phyloP scores from a whole-genome alignment of 2,113 vertebrate genomes.

The Gnathochromis pfefferi region DNA sequence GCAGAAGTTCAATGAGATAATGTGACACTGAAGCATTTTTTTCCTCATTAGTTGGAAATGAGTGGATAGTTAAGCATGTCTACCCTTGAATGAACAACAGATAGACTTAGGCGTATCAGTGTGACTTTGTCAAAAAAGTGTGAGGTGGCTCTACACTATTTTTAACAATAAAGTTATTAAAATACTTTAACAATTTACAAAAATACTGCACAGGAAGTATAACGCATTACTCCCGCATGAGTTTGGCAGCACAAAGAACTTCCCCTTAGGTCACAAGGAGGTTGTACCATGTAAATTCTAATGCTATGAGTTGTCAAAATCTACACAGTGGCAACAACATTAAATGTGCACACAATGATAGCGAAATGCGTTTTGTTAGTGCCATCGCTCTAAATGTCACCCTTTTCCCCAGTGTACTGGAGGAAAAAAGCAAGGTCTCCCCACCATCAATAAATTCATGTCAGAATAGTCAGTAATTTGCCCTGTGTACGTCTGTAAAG shows the following conservation, averaged over 20 bases:
- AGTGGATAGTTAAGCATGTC: not conserved
- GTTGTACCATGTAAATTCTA: not conserved
- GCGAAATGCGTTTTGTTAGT: not conserved
- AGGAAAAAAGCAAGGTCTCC: not conserved
- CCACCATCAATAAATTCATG: not conserved
- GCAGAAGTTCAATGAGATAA: constrained; percentile 7
- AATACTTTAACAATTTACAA: not conserved
- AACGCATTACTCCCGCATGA: fast-evolving
- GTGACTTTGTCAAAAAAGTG: not conserved
- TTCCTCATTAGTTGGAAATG: not conserved
- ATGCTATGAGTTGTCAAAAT: not conserved
- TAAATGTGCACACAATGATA: not conserved
- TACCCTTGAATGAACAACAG: not conserved
- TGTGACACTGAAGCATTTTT: not conserved
- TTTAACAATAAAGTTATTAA: not conserved
- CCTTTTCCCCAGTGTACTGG: not conserved
- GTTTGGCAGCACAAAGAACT: not conserved
- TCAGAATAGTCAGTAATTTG: not conserved
- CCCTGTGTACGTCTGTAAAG: not conserved
- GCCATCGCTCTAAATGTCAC: not conserved
- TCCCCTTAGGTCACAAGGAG: not conserved
- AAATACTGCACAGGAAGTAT: not conserved
- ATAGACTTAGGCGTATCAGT: not conserved
- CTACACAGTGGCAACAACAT: not conserved
- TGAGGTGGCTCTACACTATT: not conserved